Conservation (phyloP, 2,113 vertebrate genomes). For the Brevimyrus niger region DNA sequence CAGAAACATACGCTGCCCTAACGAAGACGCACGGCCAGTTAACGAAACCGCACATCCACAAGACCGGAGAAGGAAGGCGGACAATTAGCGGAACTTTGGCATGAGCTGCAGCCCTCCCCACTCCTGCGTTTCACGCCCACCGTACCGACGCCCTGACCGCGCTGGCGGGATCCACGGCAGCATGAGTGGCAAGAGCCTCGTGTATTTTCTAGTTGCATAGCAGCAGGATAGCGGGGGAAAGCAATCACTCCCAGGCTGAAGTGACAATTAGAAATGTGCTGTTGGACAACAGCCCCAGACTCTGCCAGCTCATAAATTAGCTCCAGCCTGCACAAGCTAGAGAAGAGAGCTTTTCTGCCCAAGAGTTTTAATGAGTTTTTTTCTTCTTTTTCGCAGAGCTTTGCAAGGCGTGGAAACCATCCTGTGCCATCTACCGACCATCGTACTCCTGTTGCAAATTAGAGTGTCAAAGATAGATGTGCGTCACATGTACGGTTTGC, state of each 20-base stretch:
- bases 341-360: constrained; percentile 40
- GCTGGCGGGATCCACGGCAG: constrained; percentile 59
- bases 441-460: background rate
- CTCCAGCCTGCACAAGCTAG: constrained; percentile 36
- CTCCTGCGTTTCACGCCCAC: constrained; percentile 60
- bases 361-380: constrained; percentile 55
- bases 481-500: background rate
- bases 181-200: constrained; percentile 67
- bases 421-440: background rate
- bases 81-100: constrained; percentile 7
- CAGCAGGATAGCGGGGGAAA: constrained; percentile 21
- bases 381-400: constrained; percentile 31
- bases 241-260: constrained; percentile 36
- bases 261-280: constrained; percentile 57
- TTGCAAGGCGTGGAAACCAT: background rate
- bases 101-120: constrained; percentile 1
- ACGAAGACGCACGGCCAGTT: background rate
- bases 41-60: constrained; percentile 5
- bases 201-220: constrained; percentile 58
- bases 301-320: constrained; percentile 54
- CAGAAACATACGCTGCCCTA: background rate
- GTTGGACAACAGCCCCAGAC: constrained; percentile 56
- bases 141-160: constrained; percentile 53
- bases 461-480: background rate
- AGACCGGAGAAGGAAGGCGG: constrained; percentile 18